A percentile compares a stretch with the other conserved stretches of the same genome.
Conservation (phyloP, 2,113 vertebrate genomes). For the Falcunculus frontatus region DNA sequence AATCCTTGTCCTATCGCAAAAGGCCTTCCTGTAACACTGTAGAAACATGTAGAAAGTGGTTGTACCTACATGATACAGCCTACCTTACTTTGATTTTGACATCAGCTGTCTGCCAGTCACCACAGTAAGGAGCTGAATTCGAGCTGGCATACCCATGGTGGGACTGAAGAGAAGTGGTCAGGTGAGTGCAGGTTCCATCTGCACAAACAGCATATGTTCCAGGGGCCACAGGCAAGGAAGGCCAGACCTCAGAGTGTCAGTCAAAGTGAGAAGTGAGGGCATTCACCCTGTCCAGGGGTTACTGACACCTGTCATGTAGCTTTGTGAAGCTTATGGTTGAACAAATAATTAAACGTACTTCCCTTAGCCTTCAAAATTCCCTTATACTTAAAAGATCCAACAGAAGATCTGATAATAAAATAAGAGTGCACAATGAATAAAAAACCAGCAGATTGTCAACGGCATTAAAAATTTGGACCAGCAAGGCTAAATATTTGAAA, state of each 20-base stretch:
- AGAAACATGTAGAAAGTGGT: neutral
- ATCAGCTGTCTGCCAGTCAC: neutral
- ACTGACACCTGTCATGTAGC: neutral
- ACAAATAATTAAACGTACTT: rapidly evolving
- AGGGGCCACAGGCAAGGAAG: neutral
- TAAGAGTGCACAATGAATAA: neutral
- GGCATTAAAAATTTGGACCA: neutral
- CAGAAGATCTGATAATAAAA: neutral
- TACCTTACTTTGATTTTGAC: neutral
- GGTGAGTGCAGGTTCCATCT: neutral
- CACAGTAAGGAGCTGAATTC: neutral
- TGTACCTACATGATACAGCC: neutral
- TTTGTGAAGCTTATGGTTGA: neutral
- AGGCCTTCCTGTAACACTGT: neutral
- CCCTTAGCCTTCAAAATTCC: neutral
- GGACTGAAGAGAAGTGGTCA: neutral
- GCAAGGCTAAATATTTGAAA: neutral
- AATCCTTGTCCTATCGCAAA: rapidly evolving
- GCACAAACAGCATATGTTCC: rapidly evolving
- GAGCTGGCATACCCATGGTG: neutral
- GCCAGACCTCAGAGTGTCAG: neutral
- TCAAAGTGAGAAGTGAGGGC: neutral
- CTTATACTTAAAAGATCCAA: neutral
- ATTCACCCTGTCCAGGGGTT: neutral
- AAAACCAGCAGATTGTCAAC: neutral